These are phyloP conservation scores for Lapara coniferarum DNA, from an alignment of 2,888 invertebrate species.

Conservation along the genomic window DNA sequence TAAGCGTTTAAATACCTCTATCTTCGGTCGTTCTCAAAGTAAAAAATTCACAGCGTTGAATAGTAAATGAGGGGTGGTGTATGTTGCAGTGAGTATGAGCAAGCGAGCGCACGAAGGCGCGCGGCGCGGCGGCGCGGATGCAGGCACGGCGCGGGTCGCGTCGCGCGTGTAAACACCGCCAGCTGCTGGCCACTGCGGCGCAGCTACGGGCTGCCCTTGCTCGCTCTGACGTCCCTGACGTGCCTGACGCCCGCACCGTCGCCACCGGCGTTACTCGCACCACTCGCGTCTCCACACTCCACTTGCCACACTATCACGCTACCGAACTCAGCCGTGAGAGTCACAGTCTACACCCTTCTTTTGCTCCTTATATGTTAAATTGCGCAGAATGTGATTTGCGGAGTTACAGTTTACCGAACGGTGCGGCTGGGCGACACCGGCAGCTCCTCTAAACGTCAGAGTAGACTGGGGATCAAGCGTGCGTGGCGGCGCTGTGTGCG, in stretches of 20 bases:
- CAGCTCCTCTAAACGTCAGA: slow-evolving; percentile 77
- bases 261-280: slow-evolving; percentile 38
- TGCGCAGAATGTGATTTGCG: slow-evolving; percentile 69
- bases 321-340: slow-evolving; percentile 31
- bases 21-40: slow-evolving; percentile 72
- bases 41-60: slow-evolving; percentile 80
- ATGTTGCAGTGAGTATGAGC: slow-evolving; percentile 65
- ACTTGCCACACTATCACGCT: slow-evolving; percentile 40
- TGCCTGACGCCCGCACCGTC: slow-evolving; percentile 43
- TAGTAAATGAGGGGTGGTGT: slow-evolving; percentile 75
- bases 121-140: slow-evolving; percentile 45
- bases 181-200: slow-evolving; percentile 63
- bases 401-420: slow-evolving; percentile 55
- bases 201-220: slow-evolving; percentile 48
- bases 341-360: slow-evolving; percentile 41
- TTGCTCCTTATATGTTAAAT: slow-evolving; percentile 52
- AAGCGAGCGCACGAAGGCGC: slow-evolving; percentile 49
- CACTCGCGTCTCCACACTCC: slow-evolving; percentile 41
- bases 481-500: slow-evolving; percentile 76
- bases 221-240: slow-evolving; percentile 45
- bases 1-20: slow-evolving; percentile 80
- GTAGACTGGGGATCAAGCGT: slow-evolving; percentile 79
- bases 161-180: slow-evolving; percentile 73
- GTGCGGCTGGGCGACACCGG: slow-evolving; percentile 70
- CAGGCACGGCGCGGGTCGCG: slow-evolving; percentile 47